Base-by-base conservation (phyloP, 2,888 invertebrate genomes). In the Eilema griseolum region DNA sequence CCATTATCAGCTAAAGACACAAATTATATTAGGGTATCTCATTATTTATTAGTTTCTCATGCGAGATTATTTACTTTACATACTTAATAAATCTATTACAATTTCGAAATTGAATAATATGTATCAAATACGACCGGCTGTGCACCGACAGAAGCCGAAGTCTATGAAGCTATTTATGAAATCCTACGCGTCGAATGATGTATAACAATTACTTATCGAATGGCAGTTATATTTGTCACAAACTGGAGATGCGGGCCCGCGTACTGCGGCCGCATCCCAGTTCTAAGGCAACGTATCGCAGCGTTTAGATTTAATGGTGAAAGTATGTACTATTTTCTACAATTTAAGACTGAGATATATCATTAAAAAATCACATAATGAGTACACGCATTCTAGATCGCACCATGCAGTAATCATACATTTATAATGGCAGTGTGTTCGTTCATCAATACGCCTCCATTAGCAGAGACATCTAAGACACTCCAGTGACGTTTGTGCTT, bases 41-140 rank as follows among this genome's bases (percentile, higher is more conserved):
- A 89, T 93, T 94, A 93, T 81, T 92, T 91, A 93, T 92, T 93
- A 93, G 83, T 89, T 89, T 93, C 92, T 93, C 93, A 76, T 90
- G 86, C 89, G 93, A 94, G 93, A 94, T 92, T 94, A 94, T 92
- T n/a, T n/a, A n/a, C n/a, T n/a, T n/a, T 92, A 92, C 87, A 88
- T 92, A 92, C 91, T 93, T 93, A 94, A 91, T 92, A 92, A 93
- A 89, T 90, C 93, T 95, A 94, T 94, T 93, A 94, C 93, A 92
- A 91, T 93, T 95, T 94, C 91, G 91, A 92, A 93, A 93, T 95
- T 87, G 93, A 95, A 93, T 94, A 94, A 92, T 92, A 93, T 93
- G 92, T 94, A 94, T 93, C 93, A 93, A 93, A 94, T 86, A 91
- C 93, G 95, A 94, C 88, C 89, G 92, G 91, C 93, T 92, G 87